Evolutionary conservation across 2,797 vertebrate species (phyloP).

Genomic region (Danio jaintianensis): DNA sequence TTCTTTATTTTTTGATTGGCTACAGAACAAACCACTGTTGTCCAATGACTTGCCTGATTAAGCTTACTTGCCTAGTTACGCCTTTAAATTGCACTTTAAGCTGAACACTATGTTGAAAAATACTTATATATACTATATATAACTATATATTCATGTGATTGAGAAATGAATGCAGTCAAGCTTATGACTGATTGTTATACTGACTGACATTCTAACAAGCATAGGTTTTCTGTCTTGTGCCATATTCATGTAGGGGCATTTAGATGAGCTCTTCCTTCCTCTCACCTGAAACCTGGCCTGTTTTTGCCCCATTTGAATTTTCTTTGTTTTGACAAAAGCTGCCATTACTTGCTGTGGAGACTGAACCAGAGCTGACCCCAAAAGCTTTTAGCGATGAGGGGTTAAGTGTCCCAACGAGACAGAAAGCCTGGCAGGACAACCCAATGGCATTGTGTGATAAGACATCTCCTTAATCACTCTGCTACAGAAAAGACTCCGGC

Average conservation of each 20-base stretch:
- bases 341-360: constrained; percentile 70
- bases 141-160: constrained; percentile 15
- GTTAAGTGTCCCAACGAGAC: constrained; percentile 77
- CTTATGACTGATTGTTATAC: constrained; percentile 24
- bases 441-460: constrained; percentile 52
- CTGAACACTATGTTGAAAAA: no score
- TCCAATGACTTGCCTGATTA: no score
- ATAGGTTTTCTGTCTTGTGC: neutral
- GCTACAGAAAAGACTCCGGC: constrained; percentile 35
- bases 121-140: no score
- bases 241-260: constrained; percentile 33
- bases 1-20: no score
- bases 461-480: constrained; percentile 34
- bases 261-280: constrained; percentile 38
- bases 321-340: constrained; percentile 75
- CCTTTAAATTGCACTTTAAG: no score
- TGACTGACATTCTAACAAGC: constrained; percentile 11
- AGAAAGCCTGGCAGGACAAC: constrained; percentile 65
- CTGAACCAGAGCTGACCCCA: constrained; percentile 73
- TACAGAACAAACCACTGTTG: no score
- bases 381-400: constrained; percentile 78
- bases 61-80: no score
- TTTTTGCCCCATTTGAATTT: constrained; percentile 64
- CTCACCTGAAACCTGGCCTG: constrained; percentile 58
- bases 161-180: neutral